Evolutionary conservation across 2,113 vertebrate genomes (phyloP), one percentile per base, ranked within the genome.

Genomic region (Cyprinodon variegatus): DNA sequence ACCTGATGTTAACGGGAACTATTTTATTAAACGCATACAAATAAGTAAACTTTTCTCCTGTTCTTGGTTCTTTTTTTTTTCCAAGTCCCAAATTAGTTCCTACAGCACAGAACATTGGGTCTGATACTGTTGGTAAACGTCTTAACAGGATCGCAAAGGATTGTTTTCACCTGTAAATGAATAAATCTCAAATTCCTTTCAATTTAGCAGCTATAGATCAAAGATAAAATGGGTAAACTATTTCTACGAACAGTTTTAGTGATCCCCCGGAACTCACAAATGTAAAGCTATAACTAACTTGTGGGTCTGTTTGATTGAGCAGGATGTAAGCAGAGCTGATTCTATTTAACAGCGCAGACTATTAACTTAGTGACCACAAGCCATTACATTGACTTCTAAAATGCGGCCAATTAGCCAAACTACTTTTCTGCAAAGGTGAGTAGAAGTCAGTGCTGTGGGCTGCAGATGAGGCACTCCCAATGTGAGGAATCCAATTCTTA

Each of bases 331-430:
- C 78, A 2, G 75, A 4, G 17, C 71, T 71, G 68, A 72, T 78
- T 78, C 87, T 86, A 85, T 90, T 92, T 90, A 89, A 84, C 70
- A 48, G 81, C 73, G 72, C 83, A 68, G 72, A 80, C 88, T 86
- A 86, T 92, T 91, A 92, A 89, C 86, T 84, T 75, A 78, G 91
- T 87, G 90, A 91, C 83, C 70, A 86, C 91, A 91, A 90, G 88
- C 90, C 89, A 89, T 92, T 91, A 90, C 76, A 90, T 89, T 86
- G 88, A 91, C 90, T 93, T 91, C 84, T 79, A 77, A 92, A 92
- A 91, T 86, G 80, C 81, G 90, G 89, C 84, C 83, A 90, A 90
- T 94, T 93, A 93, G 68, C 66, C 60, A 38, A 62, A 75, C 68
- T 43, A 36, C 74, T 66, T 15, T 22, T 15, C 76, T 60, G 68